Evolutionary conservation across 2,888 invertebrate species (phyloP), one percentile per base, ranked within the genome.

Genomic region (Caenorhabditis virilis): DNA sequence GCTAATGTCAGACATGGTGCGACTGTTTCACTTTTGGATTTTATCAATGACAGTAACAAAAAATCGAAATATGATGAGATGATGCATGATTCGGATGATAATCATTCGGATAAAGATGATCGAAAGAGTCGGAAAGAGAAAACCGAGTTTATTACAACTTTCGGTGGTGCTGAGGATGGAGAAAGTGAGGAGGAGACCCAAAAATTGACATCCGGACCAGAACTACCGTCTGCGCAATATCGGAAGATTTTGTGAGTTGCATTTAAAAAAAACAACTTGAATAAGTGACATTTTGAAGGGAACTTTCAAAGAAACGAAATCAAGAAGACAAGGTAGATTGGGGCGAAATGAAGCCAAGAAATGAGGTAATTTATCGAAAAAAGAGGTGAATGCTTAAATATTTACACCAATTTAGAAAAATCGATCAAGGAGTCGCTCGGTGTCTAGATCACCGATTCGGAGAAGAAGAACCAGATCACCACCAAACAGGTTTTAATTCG

Each of bases 71-170:
- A 55, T 22, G 62, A 59, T 27, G 51, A 59, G 16, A 59, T 61
- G 27, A 60, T 67, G 22, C 43, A 55, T 33, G 59, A 61, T 35
- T 45, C 48, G 46, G 59, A 59, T 23, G n/a, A n/a, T n/a, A n/a
- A n/a, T n/a, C 49, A 47, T 16, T 58, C 52, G 15, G 46, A 55
- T 39, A 51, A 56, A 3, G 69, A 67, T 6, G 65, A 64, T n/a
- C 53, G 62, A 9, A 54, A 57, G 18, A 53, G 54, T 3, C 50
- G 49, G 23, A n/a, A n/a, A n/a, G n/a, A n/a, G n/a, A n/a, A n/a
- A n/a, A 51, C 72, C 1, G 76, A 72, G 36, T 78, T 78, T 49
- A 78, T 78, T 25, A 65, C 69, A 7, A 63, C 67, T 9, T 75
- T 78, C 39, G 78, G 78, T 22, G 71, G 68, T 4, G 68, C 47